These are phyloP conservation scores for Distichodus sexfasciatus DNA, from an alignment of 2,797 vertebrate species.

Conservation along the genomic window DNA sequence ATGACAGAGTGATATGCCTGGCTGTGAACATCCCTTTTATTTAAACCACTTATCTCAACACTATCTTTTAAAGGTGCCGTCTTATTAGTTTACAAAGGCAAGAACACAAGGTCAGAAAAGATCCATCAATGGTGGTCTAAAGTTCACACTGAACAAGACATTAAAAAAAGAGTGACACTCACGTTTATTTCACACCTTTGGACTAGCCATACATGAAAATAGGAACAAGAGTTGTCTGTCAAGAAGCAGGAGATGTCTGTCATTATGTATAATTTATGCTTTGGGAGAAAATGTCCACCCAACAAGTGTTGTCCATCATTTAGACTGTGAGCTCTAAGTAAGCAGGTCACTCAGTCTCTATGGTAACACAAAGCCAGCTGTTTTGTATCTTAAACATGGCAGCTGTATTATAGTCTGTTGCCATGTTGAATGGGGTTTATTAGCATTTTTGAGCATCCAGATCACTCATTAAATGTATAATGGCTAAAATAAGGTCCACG, in stretches of 20 bases:
- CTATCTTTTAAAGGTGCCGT: background rate
- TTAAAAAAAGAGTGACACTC: too few relatives aligned
- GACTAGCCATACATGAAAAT: too few relatives aligned
- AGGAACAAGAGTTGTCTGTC: too few relatives aligned
- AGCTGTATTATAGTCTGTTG: background rate
- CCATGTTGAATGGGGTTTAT: background rate
- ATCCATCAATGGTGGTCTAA: too few relatives aligned
- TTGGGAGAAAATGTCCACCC: background rate
- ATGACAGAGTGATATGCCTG: conserved; percentile 28
- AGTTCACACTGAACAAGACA: too few relatives aligned
- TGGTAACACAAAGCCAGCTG: background rate
- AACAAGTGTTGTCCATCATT: background rate
- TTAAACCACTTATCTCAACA: background rate
- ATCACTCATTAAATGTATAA: too few relatives aligned
- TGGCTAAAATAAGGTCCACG: too few relatives aligned
- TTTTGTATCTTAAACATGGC: background rate
- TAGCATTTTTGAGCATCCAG: too few relatives aligned
- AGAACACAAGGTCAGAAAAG: background rate
- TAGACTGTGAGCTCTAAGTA: background rate
- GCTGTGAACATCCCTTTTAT: background rate
- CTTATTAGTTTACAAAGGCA: background rate
- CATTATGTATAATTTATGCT: too few relatives aligned
- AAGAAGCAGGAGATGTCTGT: too few relatives aligned
- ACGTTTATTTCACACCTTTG: too few relatives aligned
- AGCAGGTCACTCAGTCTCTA: background rate